Base-by-base conservation (phyloP, 2,797 vertebrate genomes). In the Pogonophryne albipinna region DNA sequence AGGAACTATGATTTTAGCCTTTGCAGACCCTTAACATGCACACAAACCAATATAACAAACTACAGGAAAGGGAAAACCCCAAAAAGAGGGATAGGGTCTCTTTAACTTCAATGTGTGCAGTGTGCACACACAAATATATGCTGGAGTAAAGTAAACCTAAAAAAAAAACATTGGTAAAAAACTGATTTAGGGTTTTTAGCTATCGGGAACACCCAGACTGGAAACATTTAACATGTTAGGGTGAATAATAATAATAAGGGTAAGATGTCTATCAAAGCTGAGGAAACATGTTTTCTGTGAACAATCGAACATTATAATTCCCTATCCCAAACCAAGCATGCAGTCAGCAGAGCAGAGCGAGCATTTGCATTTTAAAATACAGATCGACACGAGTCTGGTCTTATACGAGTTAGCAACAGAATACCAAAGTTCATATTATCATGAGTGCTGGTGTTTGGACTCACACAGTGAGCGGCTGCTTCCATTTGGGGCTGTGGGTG, bases 401-500 rank as follows among this genome's bases (percentile, higher is more conserved):
- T 57, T 60, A 46, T 19, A 50, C 49, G 23, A 45, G 12, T 38
- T 16, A 52, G 45, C 4, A 61, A 46, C 6, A 75, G 27, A 56
- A 27, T 1, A 59, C 3, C 13, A 3, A 15, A 12, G 2, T 6
- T 51, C 8, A 23, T 27, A 76, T 34, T 19, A 62, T 65, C 8
- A 70, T 15, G 38, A 47, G 50, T 38, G 38, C 16, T 60, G 47
- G 13, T 45, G 76, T 38, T 69, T 38, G 73, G 67, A 96, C 98
- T 92, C 96, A 99, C 98, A 99, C 97, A 86, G 97, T 99, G 87
- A 99, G 95, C 4, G 97, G 95, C 73, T 99, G 98, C 85, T 99
- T 99, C 98, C 98, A 99, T 93, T 99, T 99, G 44, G 98, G 98
- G 85, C 97, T 99, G 93, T 96, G 96, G 0, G 98, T 99, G 87